Evolutionary conservation across 2,888 invertebrate genomes (phyloP), one percentile per base, ranked within the genome.

Genomic region (Tupiocoris notatus): DNA sequence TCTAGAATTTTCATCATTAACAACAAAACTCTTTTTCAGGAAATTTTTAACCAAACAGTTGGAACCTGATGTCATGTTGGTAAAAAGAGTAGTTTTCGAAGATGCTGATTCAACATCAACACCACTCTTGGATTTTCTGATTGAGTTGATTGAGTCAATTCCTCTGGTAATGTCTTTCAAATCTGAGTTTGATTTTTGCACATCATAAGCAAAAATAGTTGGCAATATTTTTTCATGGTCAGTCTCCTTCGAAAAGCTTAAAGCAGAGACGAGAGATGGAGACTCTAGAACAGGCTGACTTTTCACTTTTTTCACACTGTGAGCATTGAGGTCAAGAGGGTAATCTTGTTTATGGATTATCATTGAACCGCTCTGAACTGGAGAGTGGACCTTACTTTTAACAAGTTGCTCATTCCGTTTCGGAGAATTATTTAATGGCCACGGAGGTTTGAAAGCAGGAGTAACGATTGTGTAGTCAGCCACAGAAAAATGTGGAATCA

Each of bases 391-490:
- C 12, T 39, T 39, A 39, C 6, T 39, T 39, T 3, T 39, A 7
- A 39, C 12, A 3, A 7, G 6, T 12, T 39, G 3, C 3, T 39
- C 39, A 39, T 39, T 39, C 39, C 3, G 12, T 39, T 3, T 12
- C 39, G 6, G 6, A 12, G 3, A 39, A 12, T 3, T 3, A 39
- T 39, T 39, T 3, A 12, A 7, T 39, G 39, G 12, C 12, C 6
- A 12, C 12, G 39, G 12, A 39, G 39, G 39, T 3, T 12, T 12
- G 39, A 39, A 39, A 39, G 39, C 22, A 6, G 63, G 63, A 7
- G 12, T 63, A 6, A 65, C 20, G 24, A 65, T n/a, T 2, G 65
- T 23, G 39, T 65, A 65, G 17, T 73, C 63, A n/a, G 73, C 73
- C 21, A 21, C 6, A 6, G 21, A 21, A 18, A 73, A 63, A 1